Evolutionary conservation across 2,113 vertebrate species (phyloP).

Genomic region (Brachyistius frenatus): DNA sequence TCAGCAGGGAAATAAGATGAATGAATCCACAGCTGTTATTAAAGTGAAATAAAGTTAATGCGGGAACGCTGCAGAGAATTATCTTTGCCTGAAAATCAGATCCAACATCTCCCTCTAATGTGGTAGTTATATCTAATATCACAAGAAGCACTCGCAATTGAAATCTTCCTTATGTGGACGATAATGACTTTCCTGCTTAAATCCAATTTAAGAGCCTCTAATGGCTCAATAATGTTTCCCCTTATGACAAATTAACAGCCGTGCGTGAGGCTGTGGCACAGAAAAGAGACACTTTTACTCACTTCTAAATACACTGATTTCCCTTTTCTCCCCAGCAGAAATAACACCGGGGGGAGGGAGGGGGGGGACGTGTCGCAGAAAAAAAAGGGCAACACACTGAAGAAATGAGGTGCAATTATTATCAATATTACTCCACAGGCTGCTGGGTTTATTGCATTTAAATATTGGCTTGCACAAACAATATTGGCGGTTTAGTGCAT

Average conservation of each 20-base stretch:
- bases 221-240: constrained; percentile 76
- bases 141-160: constrained; percentile 72
- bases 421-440: constrained; percentile 60
- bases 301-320: constrained; percentile 67
- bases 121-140: constrained; percentile 75
- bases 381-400: constrained; percentile 17
- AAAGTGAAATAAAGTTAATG: constrained; percentile 66
- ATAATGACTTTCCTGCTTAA: constrained; percentile 80
- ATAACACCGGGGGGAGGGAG: constrained; percentile 24
- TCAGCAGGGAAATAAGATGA: constrained; percentile 63
- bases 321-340: constrained; percentile 52
- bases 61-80: constrained; percentile 58
- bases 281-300: constrained; percentile 67
- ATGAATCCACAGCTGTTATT: constrained; percentile 60
- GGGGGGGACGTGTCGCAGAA: not conserved
- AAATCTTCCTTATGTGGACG: constrained; percentile 77
- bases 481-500: constrained; percentile 40
- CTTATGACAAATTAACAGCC: constrained; percentile 70
- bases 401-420: constrained; percentile 58
- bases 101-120: constrained; percentile 71
- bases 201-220: constrained; percentile 80
- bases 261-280: constrained; percentile 52
- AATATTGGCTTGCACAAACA: constrained; percentile 62
- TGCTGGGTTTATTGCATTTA: constrained; percentile 61
- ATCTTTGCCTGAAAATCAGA: constrained; percentile 59